phyloP scores from a whole-genome alignment of 2,888 invertebrate species.

The Axea sp. region DNA sequence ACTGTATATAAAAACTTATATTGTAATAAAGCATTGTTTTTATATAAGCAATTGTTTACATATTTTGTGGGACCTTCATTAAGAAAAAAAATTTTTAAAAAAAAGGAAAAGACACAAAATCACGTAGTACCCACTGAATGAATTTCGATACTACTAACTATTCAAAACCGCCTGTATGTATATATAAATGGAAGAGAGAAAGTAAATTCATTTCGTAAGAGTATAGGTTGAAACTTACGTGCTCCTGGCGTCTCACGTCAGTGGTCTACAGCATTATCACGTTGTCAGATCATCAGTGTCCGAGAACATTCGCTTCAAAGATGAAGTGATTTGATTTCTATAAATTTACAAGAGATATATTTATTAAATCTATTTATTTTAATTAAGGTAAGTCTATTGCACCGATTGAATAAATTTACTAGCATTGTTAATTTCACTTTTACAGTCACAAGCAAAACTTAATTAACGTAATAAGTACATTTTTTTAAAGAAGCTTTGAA shows the following conservation, averaged over 20 bases:
- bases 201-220: constrained; percentile 39
- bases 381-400: neutral
- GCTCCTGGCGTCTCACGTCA: constrained; percentile 21
- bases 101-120: no score
- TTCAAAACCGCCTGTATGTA: constrained; percentile 14
- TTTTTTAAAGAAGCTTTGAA: no score
- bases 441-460: no score
- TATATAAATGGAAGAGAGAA: constrained; percentile 49
- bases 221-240: constrained; percentile 28
- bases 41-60: no score
- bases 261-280: constrained; percentile 17
- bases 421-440: no score
- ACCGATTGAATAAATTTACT: no score
- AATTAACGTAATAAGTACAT: no score
- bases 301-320: neutral
- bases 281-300: constrained; percentile 10
- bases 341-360: neutral
- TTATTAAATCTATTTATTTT: neutral
- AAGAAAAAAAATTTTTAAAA: no score
- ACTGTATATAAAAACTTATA: no score
- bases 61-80: no score
- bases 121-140: neutral
- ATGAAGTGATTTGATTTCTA: constrained; percentile 22
- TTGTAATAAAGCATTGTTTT: no score
- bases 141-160: constrained; percentile 12